Evolutionary conservation across 2,113 vertebrate species (phyloP), one percentile per base, ranked within the genome.

Genomic region (Hydropotes inermis): DNA sequence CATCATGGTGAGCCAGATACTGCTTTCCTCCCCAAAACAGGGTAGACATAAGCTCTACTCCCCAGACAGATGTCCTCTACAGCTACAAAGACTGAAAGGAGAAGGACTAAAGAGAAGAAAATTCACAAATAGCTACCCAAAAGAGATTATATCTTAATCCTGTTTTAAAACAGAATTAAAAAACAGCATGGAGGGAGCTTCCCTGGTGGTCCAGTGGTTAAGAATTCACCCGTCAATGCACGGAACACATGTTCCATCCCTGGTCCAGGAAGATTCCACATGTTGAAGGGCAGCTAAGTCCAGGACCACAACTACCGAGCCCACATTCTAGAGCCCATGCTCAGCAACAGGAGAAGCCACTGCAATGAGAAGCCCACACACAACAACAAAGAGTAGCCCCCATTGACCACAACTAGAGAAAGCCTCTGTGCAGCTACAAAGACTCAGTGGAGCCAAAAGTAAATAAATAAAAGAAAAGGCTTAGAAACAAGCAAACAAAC

Each of bases 1-100:
- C 0, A 0, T 57, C 33, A 2, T 2, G 5, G 33, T 16, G 64
- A 21, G 47, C 58, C 3, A 2, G 30, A 43, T 3, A 7, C 4
- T 12, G 45, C 52, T 43, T 61, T 61, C 14, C 57, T 74, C n/a
- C 36, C n/a, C 10, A 4, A 7, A 27, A 25, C 19, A 15, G 28
- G 36, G 7, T 3, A 36, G 9, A 2, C 39, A 12, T 6, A 39
- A 85, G 25, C 16, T 39, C 84, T 45, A 33, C 13, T 43, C 57
- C 8, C 50, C 45, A 81, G 74, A 70, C 3, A 19, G 13, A 1
- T 15, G 45, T 55, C 60, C 94, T 33, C 70, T 39, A 86, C 8
- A 78, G 28, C 25, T 11, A 3, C 43, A n/a, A 9, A 91, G 93
- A 85, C 19, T 16, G 28, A 91, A 79, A 45, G 30, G 5, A 39